These are phyloP conservation scores for Hydrophis major DNA, from an alignment of 2,797 vertebrate genomes.

Conservation along the genomic window DNA sequence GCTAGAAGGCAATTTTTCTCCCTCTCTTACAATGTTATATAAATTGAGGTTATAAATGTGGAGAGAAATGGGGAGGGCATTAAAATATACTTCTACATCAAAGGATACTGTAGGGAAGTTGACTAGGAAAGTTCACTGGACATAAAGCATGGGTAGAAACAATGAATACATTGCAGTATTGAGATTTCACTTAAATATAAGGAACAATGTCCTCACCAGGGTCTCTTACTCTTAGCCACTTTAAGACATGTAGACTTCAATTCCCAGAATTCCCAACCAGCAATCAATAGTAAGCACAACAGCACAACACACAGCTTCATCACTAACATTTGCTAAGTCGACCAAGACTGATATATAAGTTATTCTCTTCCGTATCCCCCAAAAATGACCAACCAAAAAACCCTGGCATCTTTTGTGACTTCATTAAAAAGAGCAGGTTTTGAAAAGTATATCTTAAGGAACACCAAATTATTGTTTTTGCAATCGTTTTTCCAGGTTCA, in stretches of 20 bases:
- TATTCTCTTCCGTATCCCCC: constrained; percentile 5
- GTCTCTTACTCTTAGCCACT: neutral
- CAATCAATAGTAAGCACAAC: neutral
- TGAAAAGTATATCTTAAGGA: constrained; percentile 52
- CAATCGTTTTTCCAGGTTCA: neutral
- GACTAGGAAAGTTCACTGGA: neutral
- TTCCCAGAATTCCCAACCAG: neutral
- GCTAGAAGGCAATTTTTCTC: neutral
- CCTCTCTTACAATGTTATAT: neutral
- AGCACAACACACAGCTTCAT: neutral
- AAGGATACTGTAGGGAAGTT: neutral
- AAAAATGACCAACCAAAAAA: neutral
- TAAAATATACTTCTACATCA: neutral
- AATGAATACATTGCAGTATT: neutral
- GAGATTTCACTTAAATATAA: neutral
- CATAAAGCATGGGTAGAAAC: neutral
- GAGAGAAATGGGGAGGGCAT: neutral
- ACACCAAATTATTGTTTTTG: constrained; percentile 47
- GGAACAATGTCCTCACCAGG: neutral
- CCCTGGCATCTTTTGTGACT: constrained; percentile 10
- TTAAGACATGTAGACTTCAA: neutral
- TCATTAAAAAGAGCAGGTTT: constrained; percentile 50
- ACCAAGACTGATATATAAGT: neutral
- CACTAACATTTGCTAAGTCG: neutral
- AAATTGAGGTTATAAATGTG: neutral